Evolutionary conservation across 2,113 vertebrate species (phyloP).

Genomic region (Lagopus muta): DNA sequence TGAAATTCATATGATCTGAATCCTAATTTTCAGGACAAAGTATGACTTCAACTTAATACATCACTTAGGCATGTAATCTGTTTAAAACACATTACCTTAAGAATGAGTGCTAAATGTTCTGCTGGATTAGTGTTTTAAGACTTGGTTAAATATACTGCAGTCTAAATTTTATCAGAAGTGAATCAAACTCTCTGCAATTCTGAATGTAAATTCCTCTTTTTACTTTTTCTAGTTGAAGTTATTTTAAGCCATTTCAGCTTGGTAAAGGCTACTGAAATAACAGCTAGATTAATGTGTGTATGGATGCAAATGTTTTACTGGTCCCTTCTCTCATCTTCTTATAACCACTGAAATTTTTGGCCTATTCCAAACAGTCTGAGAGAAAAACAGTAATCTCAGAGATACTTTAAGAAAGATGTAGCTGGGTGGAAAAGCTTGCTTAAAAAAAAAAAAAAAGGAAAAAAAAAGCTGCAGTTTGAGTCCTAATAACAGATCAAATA

Average conservation of each 20-base stretch:
- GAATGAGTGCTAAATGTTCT: background rate
- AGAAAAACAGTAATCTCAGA: background rate
- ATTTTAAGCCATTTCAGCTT: background rate
- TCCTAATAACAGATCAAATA: background rate
- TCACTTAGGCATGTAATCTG: background rate
- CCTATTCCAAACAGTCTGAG: background rate
- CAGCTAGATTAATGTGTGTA: background rate
- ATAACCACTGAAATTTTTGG: background rate
- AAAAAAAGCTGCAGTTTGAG: background rate
- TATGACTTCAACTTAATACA: background rate
- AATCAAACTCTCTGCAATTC: background rate
- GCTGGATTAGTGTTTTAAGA: background rate
- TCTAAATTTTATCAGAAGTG: background rate
- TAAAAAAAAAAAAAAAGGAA: accelerated
- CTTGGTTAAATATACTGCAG: background rate
- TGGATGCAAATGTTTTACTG: background rate
- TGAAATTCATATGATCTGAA: constrained; percentile 19
- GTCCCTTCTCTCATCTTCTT: background rate
- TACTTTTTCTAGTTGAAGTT: background rate
- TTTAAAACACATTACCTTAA: background rate
- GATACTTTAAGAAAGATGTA: background rate
- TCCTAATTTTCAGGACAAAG: background rate
- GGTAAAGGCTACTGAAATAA: background rate
- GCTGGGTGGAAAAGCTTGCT: background rate
- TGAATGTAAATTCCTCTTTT: background rate